Conservation (phyloP, 2,113 vertebrate species). For the Clarias macrocephalus region DNA sequence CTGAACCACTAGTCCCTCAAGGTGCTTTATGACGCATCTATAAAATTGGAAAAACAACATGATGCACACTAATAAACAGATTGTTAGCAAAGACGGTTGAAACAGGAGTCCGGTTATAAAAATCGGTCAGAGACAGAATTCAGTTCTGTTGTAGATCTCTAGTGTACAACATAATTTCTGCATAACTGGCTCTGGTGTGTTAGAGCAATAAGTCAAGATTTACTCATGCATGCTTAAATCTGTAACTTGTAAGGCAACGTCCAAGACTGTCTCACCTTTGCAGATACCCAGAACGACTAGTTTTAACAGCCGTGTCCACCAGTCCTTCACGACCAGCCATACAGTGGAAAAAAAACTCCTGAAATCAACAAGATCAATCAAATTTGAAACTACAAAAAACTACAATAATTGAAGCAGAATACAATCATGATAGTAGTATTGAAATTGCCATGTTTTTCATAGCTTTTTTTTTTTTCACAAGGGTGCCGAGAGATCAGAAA, state of each 20-base stretch:
- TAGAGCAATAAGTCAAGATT: not conserved
- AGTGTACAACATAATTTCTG: not conserved
- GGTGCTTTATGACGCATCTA: constrained; percentile 90
- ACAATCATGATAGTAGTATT: not conserved
- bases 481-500: not conserved
- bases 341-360: constrained; percentile 99
- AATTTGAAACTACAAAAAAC: too few species aligned
- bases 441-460: not conserved
- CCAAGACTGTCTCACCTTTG: constrained; percentile 78
- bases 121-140: not conserved
- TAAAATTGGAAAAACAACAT: constrained; percentile 23
- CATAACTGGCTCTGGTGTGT: not conserved
- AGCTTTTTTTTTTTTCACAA: not conserved
- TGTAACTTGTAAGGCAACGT: not conserved
- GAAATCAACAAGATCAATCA: constrained; percentile 38
- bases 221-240: not conserved
- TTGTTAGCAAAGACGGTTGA: not conserved
- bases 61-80: not conserved
- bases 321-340: constrained; percentile 98
- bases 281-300: constrained; percentile 93
- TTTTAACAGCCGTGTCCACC: constrained; percentile 97
- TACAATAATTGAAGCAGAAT: not conserved
- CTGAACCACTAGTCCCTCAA: constrained; percentile 94
- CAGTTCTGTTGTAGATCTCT: not conserved
- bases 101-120: not conserved